Conservation (phyloP, 1,140 invertebrate species). For the Holotrichia oblita region DNA sequence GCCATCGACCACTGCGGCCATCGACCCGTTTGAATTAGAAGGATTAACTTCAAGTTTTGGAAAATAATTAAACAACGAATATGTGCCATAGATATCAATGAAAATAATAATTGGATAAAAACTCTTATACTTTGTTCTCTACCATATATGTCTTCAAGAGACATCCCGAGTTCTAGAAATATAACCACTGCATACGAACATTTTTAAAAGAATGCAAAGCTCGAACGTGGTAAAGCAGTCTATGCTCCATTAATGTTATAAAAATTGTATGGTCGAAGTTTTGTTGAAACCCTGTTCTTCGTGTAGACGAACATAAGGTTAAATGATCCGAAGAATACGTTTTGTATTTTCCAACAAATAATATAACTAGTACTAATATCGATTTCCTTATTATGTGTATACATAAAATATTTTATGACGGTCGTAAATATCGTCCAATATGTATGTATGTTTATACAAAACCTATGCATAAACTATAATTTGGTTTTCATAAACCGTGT, state of each 20-base stretch:
- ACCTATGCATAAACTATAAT: slow-evolving; percentile 37
- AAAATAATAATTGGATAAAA: too few relatives aligned
- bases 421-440: slow-evolving; percentile 26
- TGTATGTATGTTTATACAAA: slow-evolving; percentile 26
- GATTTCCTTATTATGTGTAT: slow-evolving; percentile 32
- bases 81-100: too few relatives aligned
- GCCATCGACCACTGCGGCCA: too few relatives aligned
- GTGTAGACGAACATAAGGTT: slow-evolving; percentile 3
- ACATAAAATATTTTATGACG: slow-evolving; percentile 34
- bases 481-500: slow-evolving; percentile 29
- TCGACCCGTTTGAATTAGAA: too few relatives aligned
- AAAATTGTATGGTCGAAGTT: background rate
- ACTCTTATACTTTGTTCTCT: too few relatives aligned
- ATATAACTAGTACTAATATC: slow-evolving; percentile 23
- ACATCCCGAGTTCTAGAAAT: too few relatives aligned
- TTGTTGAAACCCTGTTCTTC: background rate
- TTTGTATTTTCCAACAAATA: slow-evolving; percentile 27
- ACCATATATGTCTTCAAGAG: too few relatives aligned
- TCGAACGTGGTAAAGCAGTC: background rate
- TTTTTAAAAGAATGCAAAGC: background rate
- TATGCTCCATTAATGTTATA: background rate
- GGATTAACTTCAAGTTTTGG: too few relatives aligned
- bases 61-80: too few relatives aligned
- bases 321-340: slow-evolving; percentile 9
- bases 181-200: background rate